A percentile compares a stretch with the other conserved stretches of the same genome.
phyloP scores from a whole-genome alignment of 2,797 vertebrate genomes.

The Selene dorsalis region DNA sequence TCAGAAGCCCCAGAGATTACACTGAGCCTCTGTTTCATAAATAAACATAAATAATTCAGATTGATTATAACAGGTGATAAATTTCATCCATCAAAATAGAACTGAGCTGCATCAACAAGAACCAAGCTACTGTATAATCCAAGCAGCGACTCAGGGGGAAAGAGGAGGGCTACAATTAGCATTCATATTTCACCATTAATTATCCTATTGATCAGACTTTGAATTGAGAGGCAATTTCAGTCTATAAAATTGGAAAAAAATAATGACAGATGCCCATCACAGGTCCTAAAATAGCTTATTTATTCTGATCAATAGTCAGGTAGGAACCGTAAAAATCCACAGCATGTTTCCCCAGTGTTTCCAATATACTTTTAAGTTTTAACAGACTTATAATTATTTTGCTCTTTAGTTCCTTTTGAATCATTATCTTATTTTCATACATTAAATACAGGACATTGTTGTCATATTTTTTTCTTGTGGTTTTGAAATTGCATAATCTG shows the following conservation, averaged over 20 bases:
- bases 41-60: conserved; percentile 45
- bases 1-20: conserved; percentile 46
- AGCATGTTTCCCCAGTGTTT: neutral
- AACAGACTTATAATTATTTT: neutral
- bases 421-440: neutral
- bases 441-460: neutral
- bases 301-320: neutral
- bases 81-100: conserved; percentile 35
- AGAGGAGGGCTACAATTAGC: neutral
- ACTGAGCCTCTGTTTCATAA: conserved; percentile 30
- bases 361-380: neutral
- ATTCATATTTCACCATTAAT: conserved; percentile 31
- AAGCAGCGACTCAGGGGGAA: too few species aligned
- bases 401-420: neutral
- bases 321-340: neutral
- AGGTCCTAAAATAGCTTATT: neutral
- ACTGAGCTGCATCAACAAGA: conserved; percentile 10
- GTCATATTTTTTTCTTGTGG: neutral
- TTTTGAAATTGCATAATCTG: neutral
- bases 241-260: conserved; percentile 12
- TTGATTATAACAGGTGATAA: conserved; percentile 2
- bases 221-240: neutral
- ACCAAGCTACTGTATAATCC: neutral
- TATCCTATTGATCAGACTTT: conserved; percentile 22
- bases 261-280: conserved; percentile 9